Percentiles rank a stretch among this genome's conserved stretches.
Conservation (phyloP, 2,113 vertebrate species). For the Aphyosemion australe region DNA sequence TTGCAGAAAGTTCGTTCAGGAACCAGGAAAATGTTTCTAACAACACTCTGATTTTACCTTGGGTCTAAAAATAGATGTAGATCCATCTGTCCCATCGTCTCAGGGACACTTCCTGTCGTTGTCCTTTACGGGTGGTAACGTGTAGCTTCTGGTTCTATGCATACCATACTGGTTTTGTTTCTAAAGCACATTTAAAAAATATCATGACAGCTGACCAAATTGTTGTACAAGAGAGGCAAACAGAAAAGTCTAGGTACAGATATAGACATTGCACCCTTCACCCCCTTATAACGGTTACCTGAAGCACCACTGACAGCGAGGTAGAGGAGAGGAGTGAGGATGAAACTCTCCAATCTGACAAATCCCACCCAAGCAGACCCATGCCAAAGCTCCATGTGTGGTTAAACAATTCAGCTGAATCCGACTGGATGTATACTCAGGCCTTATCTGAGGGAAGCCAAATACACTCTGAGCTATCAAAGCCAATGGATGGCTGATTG, state of each 20-base stretch:
- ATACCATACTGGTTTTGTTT: too few species aligned
- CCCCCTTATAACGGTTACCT: slow-evolving; percentile 60
- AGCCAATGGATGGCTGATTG: slow-evolving; percentile 67
- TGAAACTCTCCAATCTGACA: slow-evolving; percentile 54
- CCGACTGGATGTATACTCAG: slow-evolving; percentile 67
- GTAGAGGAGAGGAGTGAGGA: slow-evolving; percentile 9
- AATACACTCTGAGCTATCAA: slow-evolving; percentile 74
- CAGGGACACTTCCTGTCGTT: slow-evolving; percentile 46
- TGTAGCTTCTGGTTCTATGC: slow-evolving; percentile 44
- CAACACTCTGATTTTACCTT: slow-evolving; percentile 1
- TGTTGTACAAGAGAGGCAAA: too few species aligned
- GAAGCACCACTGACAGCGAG: slow-evolving; percentile 43
- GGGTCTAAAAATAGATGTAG: slow-evolving; percentile 45
- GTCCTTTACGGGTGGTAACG: slow-evolving; percentile 65
- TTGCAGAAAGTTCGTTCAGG: background rate
- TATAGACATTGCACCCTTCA: slow-evolving; percentile 59
- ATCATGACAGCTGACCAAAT: too few species aligned
- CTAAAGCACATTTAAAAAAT: too few species aligned
- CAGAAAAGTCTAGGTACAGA: too few species aligned
- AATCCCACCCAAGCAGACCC: slow-evolving; percentile 61
- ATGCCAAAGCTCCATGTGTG: slow-evolving; percentile 64
- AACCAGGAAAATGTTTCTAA: background rate
- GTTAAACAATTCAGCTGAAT: slow-evolving; percentile 73
- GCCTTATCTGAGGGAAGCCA: slow-evolving; percentile 69
- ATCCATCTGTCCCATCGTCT: slow-evolving; percentile 44